phyloP scores from a whole-genome alignment of 1,140 invertebrate species.

The Cyrtorhinus lividipennis region DNA sequence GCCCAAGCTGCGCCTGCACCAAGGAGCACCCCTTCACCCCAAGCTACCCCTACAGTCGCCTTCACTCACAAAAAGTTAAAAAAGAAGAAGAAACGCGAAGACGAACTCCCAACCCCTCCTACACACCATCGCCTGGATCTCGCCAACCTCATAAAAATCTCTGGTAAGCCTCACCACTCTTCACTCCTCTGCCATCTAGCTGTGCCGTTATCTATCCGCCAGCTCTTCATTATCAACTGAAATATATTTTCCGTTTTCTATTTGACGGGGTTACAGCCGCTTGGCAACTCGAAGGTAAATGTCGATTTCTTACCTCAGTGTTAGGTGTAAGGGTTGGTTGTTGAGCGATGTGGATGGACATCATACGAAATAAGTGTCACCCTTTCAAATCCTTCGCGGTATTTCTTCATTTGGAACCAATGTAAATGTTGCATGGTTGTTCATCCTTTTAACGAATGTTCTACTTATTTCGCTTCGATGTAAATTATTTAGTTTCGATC shows the following conservation, averaged over 20 bases:
- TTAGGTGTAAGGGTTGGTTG: slow-evolving; percentile 16
- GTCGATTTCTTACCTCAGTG: slow-evolving; percentile 16
- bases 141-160: slow-evolving; percentile 40
- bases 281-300: slow-evolving; percentile 19
- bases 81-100: slow-evolving; percentile 38
- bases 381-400: too few species aligned
- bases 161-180: slow-evolving; percentile 31
- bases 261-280: slow-evolving; percentile 17
- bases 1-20: slow-evolving; percentile 11
- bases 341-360: too few species aligned
- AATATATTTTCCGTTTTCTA: not conserved
- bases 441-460: too few species aligned
- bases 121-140: slow-evolving; percentile 32
- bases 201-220: not conserved
- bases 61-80: slow-evolving; percentile 30
- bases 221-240: not conserved
- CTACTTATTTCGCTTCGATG: too few species aligned
- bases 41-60: slow-evolving; percentile 30
- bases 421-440: too few species aligned
- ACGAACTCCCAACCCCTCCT: slow-evolving; percentile 27
- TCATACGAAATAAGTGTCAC: too few species aligned
- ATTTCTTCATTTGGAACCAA: too few species aligned
- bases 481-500: too few species aligned
- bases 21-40: slow-evolving; percentile 16
- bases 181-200: not conserved